Conservation (phyloP, 2,888 invertebrate genomes). For the Acleris laterana region DNA sequence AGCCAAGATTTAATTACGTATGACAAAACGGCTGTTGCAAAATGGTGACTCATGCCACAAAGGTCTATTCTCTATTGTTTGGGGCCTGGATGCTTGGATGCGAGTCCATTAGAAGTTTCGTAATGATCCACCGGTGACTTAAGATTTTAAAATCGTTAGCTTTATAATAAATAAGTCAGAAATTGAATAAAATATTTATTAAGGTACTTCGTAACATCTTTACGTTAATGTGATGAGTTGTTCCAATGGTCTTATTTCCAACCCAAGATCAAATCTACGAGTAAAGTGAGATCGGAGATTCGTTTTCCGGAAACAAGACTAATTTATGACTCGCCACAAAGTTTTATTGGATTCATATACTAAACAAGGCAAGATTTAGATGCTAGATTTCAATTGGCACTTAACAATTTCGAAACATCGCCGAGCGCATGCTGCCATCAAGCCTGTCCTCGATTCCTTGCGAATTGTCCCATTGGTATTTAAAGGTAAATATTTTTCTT, state of each 20-base stretch:
- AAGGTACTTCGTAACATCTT: neutral
- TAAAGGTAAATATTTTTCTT: constrained; percentile 28
- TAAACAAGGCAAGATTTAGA: constrained; percentile 3
- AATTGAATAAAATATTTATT: constrained; percentile 8
- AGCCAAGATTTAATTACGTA: constrained; percentile 36
- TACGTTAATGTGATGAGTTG: neutral
- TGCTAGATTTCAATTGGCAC: constrained; percentile 1
- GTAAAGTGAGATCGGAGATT: no score
- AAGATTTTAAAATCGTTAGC: constrained; percentile 10
- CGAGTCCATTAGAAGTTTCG: constrained; percentile 32
- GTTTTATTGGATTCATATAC: constrained; percentile 1
- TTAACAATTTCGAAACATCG: constrained; percentile 13
- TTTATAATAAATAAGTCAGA: neutral
- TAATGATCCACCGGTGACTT: constrained; percentile 20
- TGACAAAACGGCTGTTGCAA: constrained; percentile 31
- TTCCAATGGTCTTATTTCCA: no score
- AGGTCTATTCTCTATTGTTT: constrained; percentile 38
- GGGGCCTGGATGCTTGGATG: constrained; percentile 26
- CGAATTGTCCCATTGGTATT: constrained; percentile 16
- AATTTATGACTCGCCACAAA: neutral
- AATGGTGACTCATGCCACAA: constrained; percentile 33
- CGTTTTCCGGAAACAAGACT: no score
- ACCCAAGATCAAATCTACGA: no score
- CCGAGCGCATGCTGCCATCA: constrained; percentile 17
- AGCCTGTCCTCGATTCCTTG: constrained; percentile 20